phyloP scores from a whole-genome alignment of 2,113 vertebrate genomes.

The Oreocharis arfaki region DNA sequence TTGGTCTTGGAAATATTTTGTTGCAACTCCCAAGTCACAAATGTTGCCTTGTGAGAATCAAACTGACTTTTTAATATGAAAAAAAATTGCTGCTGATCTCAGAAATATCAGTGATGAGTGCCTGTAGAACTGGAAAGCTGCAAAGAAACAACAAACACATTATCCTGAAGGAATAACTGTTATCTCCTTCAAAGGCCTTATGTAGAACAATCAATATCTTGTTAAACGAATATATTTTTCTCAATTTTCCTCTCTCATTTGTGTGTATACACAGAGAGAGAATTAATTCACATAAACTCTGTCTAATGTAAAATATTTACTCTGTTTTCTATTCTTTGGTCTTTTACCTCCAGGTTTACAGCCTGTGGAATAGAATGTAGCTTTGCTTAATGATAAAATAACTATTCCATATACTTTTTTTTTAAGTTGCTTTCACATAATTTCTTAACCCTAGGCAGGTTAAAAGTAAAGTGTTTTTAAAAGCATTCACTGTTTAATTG shows the following conservation, averaged over 20 bases:
- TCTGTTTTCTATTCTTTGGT: background rate
- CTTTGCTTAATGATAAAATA: background rate
- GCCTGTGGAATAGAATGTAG: background rate
- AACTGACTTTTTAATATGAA: background rate
- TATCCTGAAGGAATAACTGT: background rate
- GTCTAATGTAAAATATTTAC: background rate
- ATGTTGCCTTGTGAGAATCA: background rate
- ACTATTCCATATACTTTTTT: background rate
- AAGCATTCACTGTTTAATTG: background rate
- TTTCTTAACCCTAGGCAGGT: background rate
- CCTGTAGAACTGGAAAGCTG: background rate
- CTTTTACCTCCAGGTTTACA: background rate
- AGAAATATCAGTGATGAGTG: background rate
- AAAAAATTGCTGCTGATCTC: background rate
- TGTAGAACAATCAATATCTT: background rate
- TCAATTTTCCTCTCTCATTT: background rate
- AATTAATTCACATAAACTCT: background rate
- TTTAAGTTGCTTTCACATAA: background rate
- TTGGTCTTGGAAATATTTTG: background rate
- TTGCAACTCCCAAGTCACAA: background rate
- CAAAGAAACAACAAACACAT: background rate
- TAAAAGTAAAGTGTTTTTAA: background rate
- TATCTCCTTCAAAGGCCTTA: background rate
- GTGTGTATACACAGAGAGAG: background rate
- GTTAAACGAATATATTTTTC: background rate